Evolutionary conservation across 1,140 invertebrate genomes (phyloP), one percentile per base, ranked within the genome.

Genomic region (Colletes latitarsis): DNA sequence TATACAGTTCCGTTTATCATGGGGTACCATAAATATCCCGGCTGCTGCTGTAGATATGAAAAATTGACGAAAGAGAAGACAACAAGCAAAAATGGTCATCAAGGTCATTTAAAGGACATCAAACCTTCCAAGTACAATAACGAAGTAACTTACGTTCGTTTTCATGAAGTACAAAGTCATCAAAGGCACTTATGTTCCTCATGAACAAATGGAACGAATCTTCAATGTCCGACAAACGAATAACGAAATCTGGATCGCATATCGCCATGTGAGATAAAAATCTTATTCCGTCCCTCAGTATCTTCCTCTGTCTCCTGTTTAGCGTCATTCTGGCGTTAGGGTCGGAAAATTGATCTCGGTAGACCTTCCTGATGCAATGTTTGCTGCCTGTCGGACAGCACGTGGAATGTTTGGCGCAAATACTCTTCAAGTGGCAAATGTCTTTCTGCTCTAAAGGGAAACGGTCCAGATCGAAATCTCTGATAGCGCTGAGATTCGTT

Each of bases 91-190:
- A 43, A 43, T 43, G 1, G 43, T 3, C 43, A 43, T 43, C 43
- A 43, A 6, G 43, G 43, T 43, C 8, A 43, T 43, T 43, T 43
- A 43, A 43, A 43, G 43, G 43, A 43, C 43, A 30, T 30, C 1
- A 30, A 43, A 43, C 43, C 43, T 43, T 43, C 3, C 8, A 6
- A 6, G 8, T 43, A 43, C 43, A 3, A 9, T 2, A 43, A 43
- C 8, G n/a, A n/a, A n/a, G n/a, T n/a, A n/a, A 85, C 89, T 91
- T 79, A 92, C 91, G 82, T 80, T 93, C 91, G 63, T 88, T 92
- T 46, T 89, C 88, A 19, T 88, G 84, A 3, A 92, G 71, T 62
- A 71, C 67, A 3, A 93, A 81, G 70, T 90, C 88, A 8, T 90
- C 79, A 14, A 90, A 84, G 4, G 74, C 79, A 30, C 43, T 71